These are phyloP conservation scores for Cryptotermes secundus DNA, from an alignment of 1,140 invertebrate genomes.

Conservation along the genomic window DNA sequence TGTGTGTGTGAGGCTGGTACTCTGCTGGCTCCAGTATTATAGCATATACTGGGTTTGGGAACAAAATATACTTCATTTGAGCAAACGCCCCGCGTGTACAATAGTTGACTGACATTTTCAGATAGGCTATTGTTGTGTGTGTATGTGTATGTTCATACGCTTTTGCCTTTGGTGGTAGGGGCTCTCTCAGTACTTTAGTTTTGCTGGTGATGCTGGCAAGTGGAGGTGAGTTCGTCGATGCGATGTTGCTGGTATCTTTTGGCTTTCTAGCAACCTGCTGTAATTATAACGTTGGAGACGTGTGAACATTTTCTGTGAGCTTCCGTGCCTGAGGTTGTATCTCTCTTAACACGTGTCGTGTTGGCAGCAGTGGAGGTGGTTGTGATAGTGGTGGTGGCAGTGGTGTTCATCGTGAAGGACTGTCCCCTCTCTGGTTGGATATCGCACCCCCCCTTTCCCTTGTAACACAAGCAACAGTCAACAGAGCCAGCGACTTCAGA, in stretches of 20 bases:
- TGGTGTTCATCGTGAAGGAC: not conserved
- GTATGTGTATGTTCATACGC: not conserved
- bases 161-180: not conserved
- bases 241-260: not conserved
- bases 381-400: not conserved
- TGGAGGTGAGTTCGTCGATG: not conserved
- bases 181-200: slow-evolving; percentile 30
- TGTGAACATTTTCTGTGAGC: not conserved
- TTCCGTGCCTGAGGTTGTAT: not conserved
- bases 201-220: slow-evolving; percentile 26
- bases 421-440: slow-evolving; percentile 9
- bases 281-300: not conserved
- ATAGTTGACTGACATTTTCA: slow-evolving; percentile 36
- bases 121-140: slow-evolving; percentile 32
- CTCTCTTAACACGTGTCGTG: not conserved
- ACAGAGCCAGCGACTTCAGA: not conserved
- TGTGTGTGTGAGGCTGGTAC: not conserved
- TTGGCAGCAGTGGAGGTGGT: not conserved
- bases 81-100: slow-evolving; percentile 33
- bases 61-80: slow-evolving; percentile 37
- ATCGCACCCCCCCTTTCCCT: not conserved
- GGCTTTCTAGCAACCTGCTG: not conserved
- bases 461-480: not conserved
- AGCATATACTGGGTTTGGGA: slow-evolving; percentile 25
- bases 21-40: slow-evolving; percentile 21